Base-by-base conservation (phyloP, 2,113 vertebrate genomes). In the Corythoichthys haematopterus region DNA sequence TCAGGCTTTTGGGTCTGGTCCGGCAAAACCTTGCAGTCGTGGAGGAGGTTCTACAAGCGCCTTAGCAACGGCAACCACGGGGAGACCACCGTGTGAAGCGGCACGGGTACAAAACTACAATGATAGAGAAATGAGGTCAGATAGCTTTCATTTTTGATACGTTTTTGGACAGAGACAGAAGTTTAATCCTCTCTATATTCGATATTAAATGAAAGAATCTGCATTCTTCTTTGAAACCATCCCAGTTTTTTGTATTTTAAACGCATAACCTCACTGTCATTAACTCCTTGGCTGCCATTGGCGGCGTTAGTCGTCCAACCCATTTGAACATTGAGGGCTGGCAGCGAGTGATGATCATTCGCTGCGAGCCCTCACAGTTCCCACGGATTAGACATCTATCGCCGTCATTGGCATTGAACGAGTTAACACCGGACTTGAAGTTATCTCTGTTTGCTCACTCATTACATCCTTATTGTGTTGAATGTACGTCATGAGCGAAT, bases 1-100 rank as follows among this genome's bases (percentile, higher is more conserved):
- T 98, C 97, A 0, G 96, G 97, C 63, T 99, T 99, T 84, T 99
- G 97, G 97, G 97, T 99, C 86, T 99, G 97, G 97, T 98, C 96
- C 0, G 96, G 97, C 71, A 99, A 99, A 86, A 99, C 97, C 3
- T 92, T 99, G 46, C 96, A 99, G 80, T 99, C 97, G 10, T 99
- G 97, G 97, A 88, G 95, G 77, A 91, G 94, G 75, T 99, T 99
- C 83, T 99, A 98, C 87, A 94, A 95, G 78, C 92, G 94, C 88
- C 94, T 99, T 15, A 95, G 94, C 88, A 95, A 94, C 0, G 92
- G 92, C 68, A 94, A 94, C 87, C 96, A 98, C 56, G 97, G 96
- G n/a, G 96, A 99, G 89, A 99, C 97, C 0, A 97, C 96, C 0
- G 97, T 98, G 90, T 98, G 89, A 96, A n/a, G 52, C 8, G n/a